Conservation (phyloP, 2,888 invertebrate species). For the Allacma fusca region DNA sequence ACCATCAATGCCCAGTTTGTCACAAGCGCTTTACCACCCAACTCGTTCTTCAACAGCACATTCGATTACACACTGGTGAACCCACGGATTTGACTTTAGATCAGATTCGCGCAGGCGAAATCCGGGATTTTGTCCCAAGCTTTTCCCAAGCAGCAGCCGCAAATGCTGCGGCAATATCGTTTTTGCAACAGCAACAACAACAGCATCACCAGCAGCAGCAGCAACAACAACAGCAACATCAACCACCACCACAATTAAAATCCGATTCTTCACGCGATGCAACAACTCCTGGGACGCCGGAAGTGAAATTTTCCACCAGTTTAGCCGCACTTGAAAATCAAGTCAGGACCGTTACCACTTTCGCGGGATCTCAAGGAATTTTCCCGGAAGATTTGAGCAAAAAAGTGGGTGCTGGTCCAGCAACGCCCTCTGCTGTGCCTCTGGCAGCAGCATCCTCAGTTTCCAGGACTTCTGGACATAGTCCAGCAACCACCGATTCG, state of each 20-base stretch:
- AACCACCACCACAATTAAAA: not conserved
- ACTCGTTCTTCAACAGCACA: slow-evolving; percentile 86
- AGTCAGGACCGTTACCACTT: slow-evolving; percentile 43
- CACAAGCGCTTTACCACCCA: slow-evolving; percentile 57
- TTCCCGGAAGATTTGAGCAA: slow-evolving; percentile 39
- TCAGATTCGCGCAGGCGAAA: slow-evolving; percentile 82
- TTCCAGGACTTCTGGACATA: not conserved
- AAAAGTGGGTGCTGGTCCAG: slow-evolving; percentile 8
- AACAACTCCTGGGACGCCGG: slow-evolving; percentile 3
- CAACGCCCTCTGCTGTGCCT: not conserved
- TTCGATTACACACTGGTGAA: slow-evolving; percentile 86
- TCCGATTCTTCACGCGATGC: not conserved
- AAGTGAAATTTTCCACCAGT: slow-evolving; percentile 32
- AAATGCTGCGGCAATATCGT: not conserved
- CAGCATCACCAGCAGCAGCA: not conserved
- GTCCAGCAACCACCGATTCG: slow-evolving; percentile 35
- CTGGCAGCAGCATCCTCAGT: not conserved
- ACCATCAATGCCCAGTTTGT: slow-evolving; percentile 67
- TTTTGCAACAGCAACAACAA: slow-evolving; percentile 30
- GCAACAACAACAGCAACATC: not conserved
- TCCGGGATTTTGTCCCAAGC: slow-evolving; percentile 62
- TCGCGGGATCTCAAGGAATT: slow-evolving; percentile 26
- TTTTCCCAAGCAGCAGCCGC: slow-evolving; percentile 26
- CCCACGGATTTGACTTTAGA: slow-evolving; percentile 85
- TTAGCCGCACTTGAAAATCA: slow-evolving; percentile 47